Evolutionary conservation across 2,888 invertebrate genomes (phyloP).

Genomic region (Yponomeuta plumbellus): DNA sequence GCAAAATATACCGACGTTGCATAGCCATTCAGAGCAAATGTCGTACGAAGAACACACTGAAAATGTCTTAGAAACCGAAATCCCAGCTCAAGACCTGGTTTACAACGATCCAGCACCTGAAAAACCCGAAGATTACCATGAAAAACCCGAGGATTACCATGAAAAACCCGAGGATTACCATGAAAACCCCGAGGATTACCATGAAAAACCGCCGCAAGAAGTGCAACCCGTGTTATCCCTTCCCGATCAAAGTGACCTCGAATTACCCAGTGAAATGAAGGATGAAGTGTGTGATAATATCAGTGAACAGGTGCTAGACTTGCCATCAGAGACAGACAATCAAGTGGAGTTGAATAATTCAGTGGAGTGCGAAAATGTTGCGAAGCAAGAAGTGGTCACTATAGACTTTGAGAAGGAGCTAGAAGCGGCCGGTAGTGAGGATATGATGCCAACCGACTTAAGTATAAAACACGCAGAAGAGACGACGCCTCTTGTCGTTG

Average conservation of each 20-base stretch:
- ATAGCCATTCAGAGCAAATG: slow-evolving; percentile 35
- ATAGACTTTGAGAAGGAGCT: slow-evolving; percentile 24
- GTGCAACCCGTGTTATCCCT: no score
- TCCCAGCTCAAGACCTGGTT: slow-evolving; percentile 24
- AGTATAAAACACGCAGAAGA: slow-evolving; percentile 59
- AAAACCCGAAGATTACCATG: slow-evolving; percentile 27
- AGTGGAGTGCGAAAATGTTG: slow-evolving; percentile 3
- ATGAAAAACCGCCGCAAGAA: no score
- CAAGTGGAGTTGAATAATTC: background rate
- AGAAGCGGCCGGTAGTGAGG: slow-evolving; percentile 41
- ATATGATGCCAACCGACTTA: slow-evolving; percentile 76
- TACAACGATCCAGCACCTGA: slow-evolving; percentile 21
- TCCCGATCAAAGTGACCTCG: no score
- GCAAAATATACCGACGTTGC: slow-evolving; percentile 36
- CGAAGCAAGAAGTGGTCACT: background rate
- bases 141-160: no score
- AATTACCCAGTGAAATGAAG: slow-evolving; percentile 30
- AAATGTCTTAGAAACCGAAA: slow-evolving; percentile 48
- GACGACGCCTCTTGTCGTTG: slow-evolving; percentile 29
- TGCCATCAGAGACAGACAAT: slow-evolving; percentile 24
- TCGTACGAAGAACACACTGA: slow-evolving; percentile 44
- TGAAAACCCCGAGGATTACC: slow-evolving; percentile 27
- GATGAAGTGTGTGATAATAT: slow-evolving; percentile 24
- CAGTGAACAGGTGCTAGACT: slow-evolving; percentile 27
- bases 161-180: no score